Conservation (phyloP, 2,797 vertebrate species). For the Sphenopsis melanotis region DNA sequence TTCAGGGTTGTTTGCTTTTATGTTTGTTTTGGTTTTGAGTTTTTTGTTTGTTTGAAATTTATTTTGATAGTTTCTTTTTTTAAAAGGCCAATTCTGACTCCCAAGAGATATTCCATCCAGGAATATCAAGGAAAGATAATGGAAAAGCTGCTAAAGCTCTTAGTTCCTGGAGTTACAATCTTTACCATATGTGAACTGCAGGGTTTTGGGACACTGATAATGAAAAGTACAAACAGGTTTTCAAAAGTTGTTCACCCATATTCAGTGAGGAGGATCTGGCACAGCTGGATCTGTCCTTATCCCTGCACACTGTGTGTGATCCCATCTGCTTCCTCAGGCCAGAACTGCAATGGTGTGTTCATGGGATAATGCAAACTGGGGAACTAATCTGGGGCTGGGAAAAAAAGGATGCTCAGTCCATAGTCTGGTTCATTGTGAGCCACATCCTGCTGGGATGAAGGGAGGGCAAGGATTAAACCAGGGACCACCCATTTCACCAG, state of each 20-base stretch:
- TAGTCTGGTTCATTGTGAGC: not conserved
- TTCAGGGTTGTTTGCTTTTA: not conserved
- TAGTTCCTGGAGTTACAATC: not conserved
- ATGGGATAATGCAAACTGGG: not conserved
- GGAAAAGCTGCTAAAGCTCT: not conserved
- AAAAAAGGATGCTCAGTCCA: not conserved
- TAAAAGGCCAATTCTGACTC: not conserved
- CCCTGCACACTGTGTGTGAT: not conserved
- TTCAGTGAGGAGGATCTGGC: not conserved
- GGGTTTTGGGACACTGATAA: not conserved
- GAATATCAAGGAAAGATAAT: not conserved
- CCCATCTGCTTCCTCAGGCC: not conserved
- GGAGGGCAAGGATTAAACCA: not conserved
- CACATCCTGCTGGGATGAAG: not conserved
- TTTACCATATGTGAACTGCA: not conserved
- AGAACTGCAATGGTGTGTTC: accelerated
- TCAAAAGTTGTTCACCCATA: not conserved
- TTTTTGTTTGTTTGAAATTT: not conserved
- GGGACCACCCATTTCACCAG: not conserved
- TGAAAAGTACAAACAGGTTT: not conserved
- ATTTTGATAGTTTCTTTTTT: not conserved
- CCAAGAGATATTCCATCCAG: not conserved
- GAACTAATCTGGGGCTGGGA: not conserved
- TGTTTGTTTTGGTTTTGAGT: not conserved
- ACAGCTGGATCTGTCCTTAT: not conserved